Evolutionary conservation across 2,113 vertebrate species (phyloP).

Genomic region (Carollia perspicillata): DNA sequence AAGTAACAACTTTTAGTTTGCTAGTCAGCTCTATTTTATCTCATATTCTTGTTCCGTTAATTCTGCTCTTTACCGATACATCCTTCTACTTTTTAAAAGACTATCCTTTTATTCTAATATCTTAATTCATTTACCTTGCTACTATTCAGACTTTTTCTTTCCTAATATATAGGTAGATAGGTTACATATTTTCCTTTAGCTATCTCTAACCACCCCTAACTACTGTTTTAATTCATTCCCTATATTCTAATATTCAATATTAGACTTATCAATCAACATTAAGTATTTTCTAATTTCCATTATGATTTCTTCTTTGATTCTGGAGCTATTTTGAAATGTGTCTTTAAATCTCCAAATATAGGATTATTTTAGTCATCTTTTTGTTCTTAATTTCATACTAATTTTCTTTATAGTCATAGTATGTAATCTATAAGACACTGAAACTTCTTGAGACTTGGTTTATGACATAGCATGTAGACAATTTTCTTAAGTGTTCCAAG

Average conservation of each 20-base stretch:
- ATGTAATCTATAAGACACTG: not conserved
- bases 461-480: not conserved
- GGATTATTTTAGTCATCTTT: not conserved
- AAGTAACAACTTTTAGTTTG: not conserved
- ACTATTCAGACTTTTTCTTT: not conserved
- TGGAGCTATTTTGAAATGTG: not conserved
- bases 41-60: not conserved
- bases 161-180: not conserved
- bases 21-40: not conserved
- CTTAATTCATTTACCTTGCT: not conserved
- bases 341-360: slow-evolving; percentile 11
- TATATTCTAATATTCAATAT: not conserved
- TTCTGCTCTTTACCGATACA: not conserved
- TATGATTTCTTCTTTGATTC: not conserved
- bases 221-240: not conserved
- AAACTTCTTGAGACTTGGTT: not conserved
- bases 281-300: not conserved
- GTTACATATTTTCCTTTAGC: not conserved
- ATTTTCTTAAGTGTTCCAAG: not conserved
- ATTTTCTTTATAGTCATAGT: not conserved
- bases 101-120: not conserved
- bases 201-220: not conserved
- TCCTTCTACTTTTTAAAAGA: not conserved
- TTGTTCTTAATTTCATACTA: not conserved
- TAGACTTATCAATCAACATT: not conserved